Evolutionary conservation across 2,888 invertebrate species (phyloP).

Genomic region (Drosophila acutilabella): DNA sequence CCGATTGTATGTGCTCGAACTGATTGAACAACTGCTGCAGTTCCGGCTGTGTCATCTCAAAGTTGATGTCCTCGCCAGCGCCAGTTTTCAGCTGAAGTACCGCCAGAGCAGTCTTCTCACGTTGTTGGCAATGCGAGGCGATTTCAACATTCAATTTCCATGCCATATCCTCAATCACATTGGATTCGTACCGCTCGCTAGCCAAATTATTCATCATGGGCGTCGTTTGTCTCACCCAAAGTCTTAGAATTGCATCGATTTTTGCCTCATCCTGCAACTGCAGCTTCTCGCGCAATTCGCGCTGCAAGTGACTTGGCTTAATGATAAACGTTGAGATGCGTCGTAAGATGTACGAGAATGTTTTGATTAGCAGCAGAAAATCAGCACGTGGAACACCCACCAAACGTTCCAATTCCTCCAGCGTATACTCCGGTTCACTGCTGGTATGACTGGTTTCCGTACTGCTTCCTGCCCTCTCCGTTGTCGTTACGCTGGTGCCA

Average conservation of each 20-base stretch:
- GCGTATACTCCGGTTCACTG: constrained; percentile 82
- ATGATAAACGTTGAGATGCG: constrained; percentile 86
- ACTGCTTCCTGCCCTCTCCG: constrained; percentile 52
- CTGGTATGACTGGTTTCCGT: constrained; percentile 44
- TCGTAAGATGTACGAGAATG: constrained; percentile 85
- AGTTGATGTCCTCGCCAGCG: constrained; percentile 84
- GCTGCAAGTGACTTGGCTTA: constrained; percentile 86
- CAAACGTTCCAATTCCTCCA: constrained; percentile 83
- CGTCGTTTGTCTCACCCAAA: constrained; percentile 86
- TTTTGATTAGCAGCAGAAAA: constrained; percentile 84
- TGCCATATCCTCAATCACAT: constrained; percentile 86
- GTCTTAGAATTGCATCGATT: constrained; percentile 86
- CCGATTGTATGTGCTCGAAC: constrained; percentile 86
- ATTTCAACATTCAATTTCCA: constrained; percentile 87
- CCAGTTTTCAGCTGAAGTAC: constrained; percentile 85
- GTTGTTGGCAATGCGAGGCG: constrained; percentile 85
- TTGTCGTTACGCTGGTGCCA: constrained; percentile 66
- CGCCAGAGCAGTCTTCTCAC: constrained; percentile 85
- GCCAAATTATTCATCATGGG: constrained; percentile 86
- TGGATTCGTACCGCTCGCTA: constrained; percentile 82
- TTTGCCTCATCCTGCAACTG: constrained; percentile 86
- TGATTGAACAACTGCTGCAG: constrained; percentile 86
- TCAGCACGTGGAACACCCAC: constrained; percentile 83
- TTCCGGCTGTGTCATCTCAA: constrained; percentile 86
- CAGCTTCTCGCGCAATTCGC: constrained; percentile 85